Evolutionary conservation across 2,113 vertebrate genomes (phyloP).

Genomic region (Rhinichthys klamathensis): DNA sequence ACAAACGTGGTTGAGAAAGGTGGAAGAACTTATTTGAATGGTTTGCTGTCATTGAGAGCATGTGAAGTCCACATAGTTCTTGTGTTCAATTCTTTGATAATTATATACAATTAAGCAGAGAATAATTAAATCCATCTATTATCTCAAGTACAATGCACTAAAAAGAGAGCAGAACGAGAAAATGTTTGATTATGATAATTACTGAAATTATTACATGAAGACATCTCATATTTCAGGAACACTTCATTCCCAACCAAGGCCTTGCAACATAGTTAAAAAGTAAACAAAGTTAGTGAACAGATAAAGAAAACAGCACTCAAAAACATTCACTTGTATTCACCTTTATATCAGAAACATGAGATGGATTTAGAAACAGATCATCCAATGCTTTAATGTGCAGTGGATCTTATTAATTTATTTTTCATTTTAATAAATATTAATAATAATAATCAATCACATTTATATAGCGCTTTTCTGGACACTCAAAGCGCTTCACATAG

Average conservation of each 20-base stretch:
- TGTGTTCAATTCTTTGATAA: constrained; percentile 33
- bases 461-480: too few relatives aligned
- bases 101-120: constrained; percentile 47
- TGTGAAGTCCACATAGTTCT: constrained; percentile 20
- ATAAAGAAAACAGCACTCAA: neutral
- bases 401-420: too few relatives aligned
- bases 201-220: constrained; percentile 43
- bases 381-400: too few relatives aligned
- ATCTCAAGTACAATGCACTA: constrained; percentile 45
- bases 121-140: constrained; percentile 47
- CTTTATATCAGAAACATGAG: too few relatives aligned
- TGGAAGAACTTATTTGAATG: constrained; percentile 24
- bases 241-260: constrained; percentile 1
- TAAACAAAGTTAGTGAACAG: constrained; percentile 10
- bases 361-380: too few relatives aligned
- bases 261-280: neutral
- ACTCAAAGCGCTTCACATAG: too few relatives aligned
- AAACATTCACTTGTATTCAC: neutral
- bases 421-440: too few relatives aligned
- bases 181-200: constrained; percentile 51
- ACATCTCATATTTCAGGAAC: constrained; percentile 42
- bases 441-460: too few relatives aligned
- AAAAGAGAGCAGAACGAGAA: constrained; percentile 41
- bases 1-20: neutral
- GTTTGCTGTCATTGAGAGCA: neutral